Evolutionary conservation across 1,140 invertebrate species (phyloP), one percentile per base, ranked within the genome.

Genomic region (Amphibalanus amphitrite): DNA sequence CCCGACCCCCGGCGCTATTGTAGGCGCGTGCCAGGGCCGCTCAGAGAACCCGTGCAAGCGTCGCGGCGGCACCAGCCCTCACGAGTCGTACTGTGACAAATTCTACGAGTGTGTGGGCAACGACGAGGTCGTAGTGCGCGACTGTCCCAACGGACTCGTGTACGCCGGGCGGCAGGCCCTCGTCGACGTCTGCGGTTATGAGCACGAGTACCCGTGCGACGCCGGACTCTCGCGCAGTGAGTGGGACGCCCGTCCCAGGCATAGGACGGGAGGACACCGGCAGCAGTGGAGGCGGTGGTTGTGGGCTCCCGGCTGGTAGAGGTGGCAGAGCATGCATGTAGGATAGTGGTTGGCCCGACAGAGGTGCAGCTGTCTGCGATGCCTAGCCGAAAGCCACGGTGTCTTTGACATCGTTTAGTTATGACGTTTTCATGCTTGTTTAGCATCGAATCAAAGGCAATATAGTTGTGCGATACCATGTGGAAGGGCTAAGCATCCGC

Each of bases 61-160:
- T 23, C 77, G 77, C 71, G 75, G 72, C 8, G 69, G 73, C 38
- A 76, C 75, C n/a, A 59, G 74, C 8, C 69, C 78, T 6, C 81
- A 82, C 75, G 78, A 80, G 70, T 76, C 74, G 30, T 77, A 80
- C 30, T 83, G 82, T 72, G 82, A 83, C 75, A 77, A 78, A 69
- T 83, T 82, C 74, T 83, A 82, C 75, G 75, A 76, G 28, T 83
- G 82, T 69, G 71, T 74, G 15, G 65, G 65, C 3, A 74, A 78
- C 68, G 81, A 80, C 64, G 77, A 77, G 15, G 74, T 78, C 23
- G 74, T 76, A 15, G 73, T 81, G 6, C 77, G 78, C 71, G 74
- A 77, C 67, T 83, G 82, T 75, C 82, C 82, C 3, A 83, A 83
- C 71, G 82, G 82, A 28, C 76, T 83, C 8, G 77, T 81, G 1